A percentile compares a stretch with the other conserved stretches of the same genome.
Conservation (phyloP, 2,113 vertebrate genomes). For the Petrocephalus microphthalmus region DNA sequence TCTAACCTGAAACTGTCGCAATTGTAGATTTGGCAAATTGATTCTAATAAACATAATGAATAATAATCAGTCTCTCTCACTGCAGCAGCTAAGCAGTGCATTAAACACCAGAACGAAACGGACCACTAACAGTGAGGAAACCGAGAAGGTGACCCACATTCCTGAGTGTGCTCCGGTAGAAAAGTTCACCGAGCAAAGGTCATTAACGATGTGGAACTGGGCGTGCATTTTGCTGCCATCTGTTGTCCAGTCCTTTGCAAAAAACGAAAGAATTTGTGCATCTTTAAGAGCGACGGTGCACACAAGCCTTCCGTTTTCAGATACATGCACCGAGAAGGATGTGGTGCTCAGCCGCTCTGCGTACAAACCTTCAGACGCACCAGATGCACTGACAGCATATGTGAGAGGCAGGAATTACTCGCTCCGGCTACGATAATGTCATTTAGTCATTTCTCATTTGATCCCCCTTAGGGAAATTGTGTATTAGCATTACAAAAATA, state of each 20-base stretch:
- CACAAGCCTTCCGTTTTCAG: background rate
- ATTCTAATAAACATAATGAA: too few species aligned
- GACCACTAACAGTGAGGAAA: background rate
- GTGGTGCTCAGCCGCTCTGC: background rate
- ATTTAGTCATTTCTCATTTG: background rate
- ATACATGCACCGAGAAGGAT: background rate
- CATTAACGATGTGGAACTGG: background rate
- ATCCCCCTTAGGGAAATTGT: background rate
- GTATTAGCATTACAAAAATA: background rate
- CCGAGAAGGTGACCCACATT: background rate
- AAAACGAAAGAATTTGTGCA: background rate
- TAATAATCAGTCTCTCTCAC: background rate
- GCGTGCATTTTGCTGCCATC: background rate
- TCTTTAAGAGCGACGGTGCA: background rate
- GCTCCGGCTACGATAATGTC: background rate
- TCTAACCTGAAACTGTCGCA: too few species aligned
- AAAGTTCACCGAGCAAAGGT: background rate
- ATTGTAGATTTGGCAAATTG: too few species aligned
- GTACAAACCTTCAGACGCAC: background rate
- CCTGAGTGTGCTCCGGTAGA: background rate
- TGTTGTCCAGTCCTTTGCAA: background rate
- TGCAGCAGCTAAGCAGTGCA: background rate
- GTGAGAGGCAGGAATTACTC: background rate
- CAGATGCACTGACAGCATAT: background rate
- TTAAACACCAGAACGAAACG: background rate